phyloP scores from a whole-genome alignment of 2,888 invertebrate genomes.

The Drosophila nigritarsus region DNA sequence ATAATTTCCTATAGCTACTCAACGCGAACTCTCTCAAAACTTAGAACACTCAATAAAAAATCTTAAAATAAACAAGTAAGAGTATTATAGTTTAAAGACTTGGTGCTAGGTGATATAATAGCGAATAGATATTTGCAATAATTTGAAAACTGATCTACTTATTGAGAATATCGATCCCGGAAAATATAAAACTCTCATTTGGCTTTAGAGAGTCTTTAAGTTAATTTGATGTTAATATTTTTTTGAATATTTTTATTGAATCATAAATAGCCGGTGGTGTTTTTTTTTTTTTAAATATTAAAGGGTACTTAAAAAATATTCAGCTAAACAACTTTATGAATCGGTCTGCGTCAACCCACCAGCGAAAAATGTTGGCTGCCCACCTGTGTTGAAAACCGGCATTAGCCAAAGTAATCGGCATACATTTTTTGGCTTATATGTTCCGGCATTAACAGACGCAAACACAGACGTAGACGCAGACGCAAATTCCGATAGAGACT shows the following conservation, averaged over 20 bases:
- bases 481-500: slow-evolving; percentile 25
- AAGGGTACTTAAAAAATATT: slow-evolving; percentile 23
- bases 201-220: not conserved
- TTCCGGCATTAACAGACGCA: slow-evolving; percentile 69
- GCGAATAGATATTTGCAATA: not conserved
- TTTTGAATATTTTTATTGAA: not conserved
- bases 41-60: slow-evolving; percentile 1
- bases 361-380: slow-evolving; percentile 43
- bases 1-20: not conserved
- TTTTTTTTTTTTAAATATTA: not conserved
- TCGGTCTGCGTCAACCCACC: slow-evolving; percentile 21
- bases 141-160: not conserved
- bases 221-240: not conserved
- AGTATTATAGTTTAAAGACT: not conserved
- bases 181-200: not conserved
- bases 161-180: not conserved
- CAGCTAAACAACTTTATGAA: slow-evolving; percentile 6
- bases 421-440: slow-evolving; percentile 73
- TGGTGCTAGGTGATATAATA: slow-evolving; percentile 3
- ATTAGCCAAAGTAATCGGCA: slow-evolving; percentile 61
- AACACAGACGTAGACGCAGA: slow-evolving; percentile 23
- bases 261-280: not conserved
- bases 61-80: slow-evolving; percentile 1
- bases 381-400: slow-evolving; percentile 67
- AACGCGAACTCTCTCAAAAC: not conserved